Evolutionary conservation across 1,140 invertebrate species (phyloP), one percentile per base, ranked within the genome.

Genomic region (Brachystomella parvula): DNA sequence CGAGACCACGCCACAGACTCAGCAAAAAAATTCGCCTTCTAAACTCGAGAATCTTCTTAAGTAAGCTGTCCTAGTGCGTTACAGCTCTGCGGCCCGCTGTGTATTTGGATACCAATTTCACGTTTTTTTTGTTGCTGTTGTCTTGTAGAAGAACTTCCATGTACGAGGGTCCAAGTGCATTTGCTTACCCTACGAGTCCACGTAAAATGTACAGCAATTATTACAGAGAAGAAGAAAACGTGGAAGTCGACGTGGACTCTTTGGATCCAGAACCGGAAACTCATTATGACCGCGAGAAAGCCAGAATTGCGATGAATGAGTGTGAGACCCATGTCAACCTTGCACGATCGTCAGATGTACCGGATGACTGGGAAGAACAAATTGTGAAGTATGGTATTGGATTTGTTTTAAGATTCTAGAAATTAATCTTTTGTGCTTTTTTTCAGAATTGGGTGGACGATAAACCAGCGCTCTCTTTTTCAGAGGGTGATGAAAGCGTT

Each of bases 281-380:
- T 9, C 78, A 82, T 0, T 88, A 86, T 75, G 87, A 90, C 76
- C 75, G 82, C n/a, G 76, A 76, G 26, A 84, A 84, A 71, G 82
- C 84, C 12, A 81, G 81, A 31, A 79, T 81, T 68, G 68, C 84
- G 2, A 90, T 90, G 87, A 84, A 85, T 65, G 88, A 90, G 71
- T 87, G 86, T 77, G 84, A 88, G 69, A 80, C 82, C 35, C 82
- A 86, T 47, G 83, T 83, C 35, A 79, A 76, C 60, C 82, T 85
- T 72, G 82, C 83, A n/a, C 81, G 84, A 65, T 78, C 80, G 9
- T 82, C 83, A 66, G 79, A 81, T 28, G 79, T 82, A 15, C 78
- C 81, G 47, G 84, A 85, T 53, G 84, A 89, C 73, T 89, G 87
- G 87, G 87, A 89, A 75, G 83, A 84, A 17, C 81, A 80, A 47